A percentile compares a stretch with the other conserved stretches of the same genome.
These are phyloP conservation scores for Manduca sexta DNA, from an alignment of 1,140 invertebrate genomes.

Conservation along the genomic window DNA sequence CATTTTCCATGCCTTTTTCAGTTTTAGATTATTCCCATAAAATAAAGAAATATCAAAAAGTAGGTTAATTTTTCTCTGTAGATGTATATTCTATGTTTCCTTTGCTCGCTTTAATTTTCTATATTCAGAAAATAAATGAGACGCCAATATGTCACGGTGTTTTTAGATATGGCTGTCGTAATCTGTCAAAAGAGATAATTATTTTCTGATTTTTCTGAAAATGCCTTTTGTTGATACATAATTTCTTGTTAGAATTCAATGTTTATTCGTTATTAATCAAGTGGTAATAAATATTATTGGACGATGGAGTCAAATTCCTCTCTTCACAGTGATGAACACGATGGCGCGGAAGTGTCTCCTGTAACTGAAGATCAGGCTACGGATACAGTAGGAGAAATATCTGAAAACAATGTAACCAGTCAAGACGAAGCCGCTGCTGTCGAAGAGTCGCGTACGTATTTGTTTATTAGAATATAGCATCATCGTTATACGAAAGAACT, in stretches of 20 bases:
- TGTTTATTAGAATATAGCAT: background rate
- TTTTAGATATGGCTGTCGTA: background rate
- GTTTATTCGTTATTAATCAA: conserved; percentile 37
- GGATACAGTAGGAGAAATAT: conserved; percentile 49
- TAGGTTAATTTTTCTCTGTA: background rate
- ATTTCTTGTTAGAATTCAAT: conserved; percentile 49
- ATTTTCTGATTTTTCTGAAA: conserved; percentile 39
- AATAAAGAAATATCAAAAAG: too few species aligned
- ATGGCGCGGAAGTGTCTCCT: conserved; percentile 68
- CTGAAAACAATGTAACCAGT: conserved; percentile 50
- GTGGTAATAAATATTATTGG: conserved; percentile 14
- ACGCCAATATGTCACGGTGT: conserved; percentile 42
- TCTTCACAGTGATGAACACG: conserved; percentile 54
- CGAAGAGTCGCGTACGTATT: conserved; percentile 42
- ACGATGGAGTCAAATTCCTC: conserved; percentile 65
- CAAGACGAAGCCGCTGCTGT: conserved; percentile 45
- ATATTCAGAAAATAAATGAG: conserved; percentile 20
- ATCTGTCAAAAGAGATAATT: conserved; percentile 50
- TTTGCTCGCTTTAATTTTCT: background rate
- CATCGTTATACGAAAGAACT: background rate
- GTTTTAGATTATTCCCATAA: too few species aligned
- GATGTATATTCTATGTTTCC: background rate
- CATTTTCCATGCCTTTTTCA: too few species aligned
- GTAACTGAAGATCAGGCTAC: conserved; percentile 50
- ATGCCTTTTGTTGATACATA: conserved; percentile 31